Percentiles rank a stretch among this genome's conserved stretches.
Evolutionary conservation across 2,113 vertebrate species (phyloP).

Genomic region (Fulmarus glacialis): DNA sequence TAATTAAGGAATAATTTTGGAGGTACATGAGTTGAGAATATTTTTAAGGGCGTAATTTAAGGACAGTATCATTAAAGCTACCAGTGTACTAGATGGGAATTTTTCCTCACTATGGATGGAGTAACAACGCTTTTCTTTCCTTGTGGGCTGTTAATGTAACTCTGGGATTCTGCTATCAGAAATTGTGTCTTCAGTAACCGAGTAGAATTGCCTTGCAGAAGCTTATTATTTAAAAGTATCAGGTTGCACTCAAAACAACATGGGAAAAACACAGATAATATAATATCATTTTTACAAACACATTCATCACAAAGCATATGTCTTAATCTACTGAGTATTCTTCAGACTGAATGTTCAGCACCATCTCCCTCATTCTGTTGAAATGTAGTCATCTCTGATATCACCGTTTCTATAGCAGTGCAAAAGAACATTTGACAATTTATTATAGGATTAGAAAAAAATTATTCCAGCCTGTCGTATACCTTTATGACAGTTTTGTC

Average conservation of each 20-base stretch:
- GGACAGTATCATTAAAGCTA: not conserved
- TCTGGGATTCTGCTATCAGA: constrained; percentile 24
- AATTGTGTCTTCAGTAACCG: not conserved
- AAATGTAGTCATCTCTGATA: not conserved
- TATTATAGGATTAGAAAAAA: not conserved
- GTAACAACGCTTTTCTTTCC: not conserved
- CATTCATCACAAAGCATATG: not conserved
- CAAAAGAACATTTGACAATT: not conserved
- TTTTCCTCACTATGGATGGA: not conserved
- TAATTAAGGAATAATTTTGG: not conserved
- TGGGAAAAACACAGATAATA: not conserved
- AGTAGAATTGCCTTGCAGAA: not conserved
- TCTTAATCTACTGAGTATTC: not conserved
- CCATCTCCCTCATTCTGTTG: not conserved
- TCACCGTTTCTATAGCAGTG: not conserved
- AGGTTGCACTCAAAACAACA: not conserved
- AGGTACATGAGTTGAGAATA: not conserved
- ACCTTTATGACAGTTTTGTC: not conserved
- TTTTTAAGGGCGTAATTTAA: constrained; percentile 6
- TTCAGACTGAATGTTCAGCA: not conserved
- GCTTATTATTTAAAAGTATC: not conserved
- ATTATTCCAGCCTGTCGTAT: not conserved
- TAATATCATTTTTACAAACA: not conserved
- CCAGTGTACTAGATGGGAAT: not conserved
- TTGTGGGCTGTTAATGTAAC: not conserved